Base-by-base conservation (phyloP, 92 coral and sea anemone genomes). In the Parazoanthus atlanticus region DNA sequence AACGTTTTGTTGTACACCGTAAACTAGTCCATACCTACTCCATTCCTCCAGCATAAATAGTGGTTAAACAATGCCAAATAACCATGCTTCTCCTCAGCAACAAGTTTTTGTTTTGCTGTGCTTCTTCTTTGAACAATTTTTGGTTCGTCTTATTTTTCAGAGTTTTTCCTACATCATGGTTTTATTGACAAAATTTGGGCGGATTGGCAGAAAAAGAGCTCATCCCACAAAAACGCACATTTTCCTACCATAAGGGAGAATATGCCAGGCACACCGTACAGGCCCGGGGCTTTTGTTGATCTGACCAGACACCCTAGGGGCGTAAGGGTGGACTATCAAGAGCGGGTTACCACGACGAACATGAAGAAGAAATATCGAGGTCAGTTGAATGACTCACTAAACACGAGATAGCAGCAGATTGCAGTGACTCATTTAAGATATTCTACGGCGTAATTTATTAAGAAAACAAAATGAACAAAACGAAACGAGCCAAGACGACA, bases 151-250 rank as follows among this genome's bases (percentile, higher is more conserved):
- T 69, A 21, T 69, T 12, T 23, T 69, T 1, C 11, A 71, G 94
- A 92, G 66, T 94, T 92, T n/a, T 94, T 94, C 80, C 84, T 90
- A n/a, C 96, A 88, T 70, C 94, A 94, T 80, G 92, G 92, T 30
- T 81, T 94, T 76, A 78, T 94, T 21, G 97, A 94, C 86, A 94
- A 94, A 86, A 90, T 94, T 15, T 94, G 97, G 97, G 91, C 77
- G 26, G 97, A 94, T 80, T 94, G 97, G 97, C 97, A 94, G 89
- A 89, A 89, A 49, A 89, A 73, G 76, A 94, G 95, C 86, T n/a
- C 41, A 54, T 81, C 61, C 30, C 95, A 92, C 65, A 70, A 70
- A 78, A 86, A 75, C n/a, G 91, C 85, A 2, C 46, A 34, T 84
- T 92, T 86, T 47, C 66, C 90, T 28, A 21, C 58, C 23, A 32